Evolutionary conservation across 2,888 invertebrate species (phyloP).

Genomic region (Ectemnius lituratus): DNA sequence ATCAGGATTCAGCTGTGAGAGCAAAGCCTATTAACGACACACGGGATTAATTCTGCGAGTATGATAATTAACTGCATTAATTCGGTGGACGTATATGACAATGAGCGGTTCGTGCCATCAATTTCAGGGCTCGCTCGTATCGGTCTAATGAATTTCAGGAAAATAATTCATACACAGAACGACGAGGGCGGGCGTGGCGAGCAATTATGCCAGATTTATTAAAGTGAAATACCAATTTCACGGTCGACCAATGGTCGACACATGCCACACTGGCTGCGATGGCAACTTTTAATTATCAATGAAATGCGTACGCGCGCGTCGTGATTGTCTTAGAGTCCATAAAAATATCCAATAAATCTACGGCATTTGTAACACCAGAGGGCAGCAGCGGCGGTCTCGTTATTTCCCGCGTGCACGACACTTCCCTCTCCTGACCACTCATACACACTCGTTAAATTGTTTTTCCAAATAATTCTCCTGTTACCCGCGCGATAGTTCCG

Average conservation of each 20-base stretch:
- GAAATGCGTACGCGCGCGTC: constrained; percentile 12
- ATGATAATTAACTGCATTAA: no score
- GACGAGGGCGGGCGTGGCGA: constrained; percentile 29
- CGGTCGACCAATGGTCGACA: constrained; percentile 30
- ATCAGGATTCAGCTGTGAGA: no score
- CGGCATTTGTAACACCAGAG: background rate
- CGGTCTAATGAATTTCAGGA: constrained; percentile 54
- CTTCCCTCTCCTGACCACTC: background rate
- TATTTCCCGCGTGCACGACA: background rate
- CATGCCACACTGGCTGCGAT: constrained; percentile 12
- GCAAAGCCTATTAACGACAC: no score
- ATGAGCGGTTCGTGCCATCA: constrained; percentile 34
- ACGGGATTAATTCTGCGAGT: no score
- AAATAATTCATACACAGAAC: constrained; percentile 48
- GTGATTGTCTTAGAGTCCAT: background rate
- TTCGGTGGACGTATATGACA: constrained; percentile 8
- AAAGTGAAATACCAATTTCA: constrained; percentile 52
- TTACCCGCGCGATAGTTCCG: no score
- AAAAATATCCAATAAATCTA: constrained; percentile 1
- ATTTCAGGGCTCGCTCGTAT: constrained; percentile 37
- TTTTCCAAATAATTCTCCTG: no score
- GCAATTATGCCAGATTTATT: constrained; percentile 49
- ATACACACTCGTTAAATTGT: background rate
- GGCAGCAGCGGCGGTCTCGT: background rate
- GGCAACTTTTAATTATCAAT: constrained; percentile 47